Percentiles rank a stretch among this genome's conserved stretches.
Evolutionary conservation across 2,113 vertebrate species (phyloP).

Genomic region (Terrapene triunguis): DNA sequence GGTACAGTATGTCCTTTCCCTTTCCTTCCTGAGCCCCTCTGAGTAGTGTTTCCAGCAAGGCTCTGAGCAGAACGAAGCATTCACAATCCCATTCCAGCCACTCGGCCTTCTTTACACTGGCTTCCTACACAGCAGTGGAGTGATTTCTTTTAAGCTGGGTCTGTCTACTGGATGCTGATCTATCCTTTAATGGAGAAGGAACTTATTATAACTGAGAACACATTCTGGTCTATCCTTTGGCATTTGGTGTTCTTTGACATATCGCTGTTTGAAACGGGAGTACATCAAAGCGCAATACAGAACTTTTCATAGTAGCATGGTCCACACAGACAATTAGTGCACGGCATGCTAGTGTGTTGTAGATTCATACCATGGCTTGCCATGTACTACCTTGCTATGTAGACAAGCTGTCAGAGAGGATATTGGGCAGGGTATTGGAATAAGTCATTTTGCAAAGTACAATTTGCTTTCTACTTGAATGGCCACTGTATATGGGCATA

Average conservation of each 20-base stretch:
- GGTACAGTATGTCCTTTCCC: slow-evolving; percentile 59
- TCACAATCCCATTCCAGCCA: background rate
- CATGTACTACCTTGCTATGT: background rate
- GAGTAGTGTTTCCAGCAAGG: background rate
- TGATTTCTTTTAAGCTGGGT: background rate
- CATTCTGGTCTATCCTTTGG: background rate
- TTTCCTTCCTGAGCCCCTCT: background rate
- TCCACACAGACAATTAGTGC: background rate
- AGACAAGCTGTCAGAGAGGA: background rate
- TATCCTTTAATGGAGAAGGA: background rate
- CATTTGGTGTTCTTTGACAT: background rate
- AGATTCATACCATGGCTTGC: background rate
- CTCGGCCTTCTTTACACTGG: background rate
- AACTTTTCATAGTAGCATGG: background rate
- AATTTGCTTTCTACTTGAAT: background rate
- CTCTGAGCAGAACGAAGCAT: background rate
- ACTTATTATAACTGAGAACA: background rate
- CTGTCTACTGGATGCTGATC: background rate
- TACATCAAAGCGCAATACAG: background rate
- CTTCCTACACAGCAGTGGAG: background rate
- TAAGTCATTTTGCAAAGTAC: background rate
- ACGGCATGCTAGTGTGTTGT: background rate
- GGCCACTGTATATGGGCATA: background rate
- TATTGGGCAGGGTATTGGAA: background rate
- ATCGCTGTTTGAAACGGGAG: background rate